These are phyloP conservation scores for Aulostomus chinensis DNA, from an alignment of 2,797 vertebrate species.

Conservation along the genomic window DNA sequence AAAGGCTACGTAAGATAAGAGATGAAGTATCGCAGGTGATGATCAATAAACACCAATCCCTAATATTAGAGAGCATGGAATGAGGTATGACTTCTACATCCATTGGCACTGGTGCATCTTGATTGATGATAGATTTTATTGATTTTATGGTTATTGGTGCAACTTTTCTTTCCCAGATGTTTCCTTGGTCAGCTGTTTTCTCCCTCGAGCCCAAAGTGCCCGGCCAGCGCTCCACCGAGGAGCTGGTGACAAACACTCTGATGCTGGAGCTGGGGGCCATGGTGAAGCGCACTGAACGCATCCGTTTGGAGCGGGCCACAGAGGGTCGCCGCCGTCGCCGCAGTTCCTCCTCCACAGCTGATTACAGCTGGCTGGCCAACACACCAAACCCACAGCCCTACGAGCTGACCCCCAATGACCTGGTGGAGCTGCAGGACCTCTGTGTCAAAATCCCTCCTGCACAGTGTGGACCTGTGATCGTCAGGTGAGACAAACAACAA, in stretches of 20 bases:
- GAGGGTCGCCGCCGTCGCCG: slow-evolving; percentile 71
- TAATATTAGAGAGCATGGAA: too few relatives aligned
- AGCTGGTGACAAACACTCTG: slow-evolving; percentile 83
- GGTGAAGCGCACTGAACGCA: slow-evolving; percentile 82
- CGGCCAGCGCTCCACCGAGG: slow-evolving; percentile 75
- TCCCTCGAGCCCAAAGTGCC: slow-evolving; percentile 80
- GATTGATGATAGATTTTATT: too few relatives aligned
- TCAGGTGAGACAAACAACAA: slow-evolving; percentile 67
- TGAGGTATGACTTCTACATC: too few relatives aligned
- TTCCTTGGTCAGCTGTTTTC: slow-evolving; percentile 83
- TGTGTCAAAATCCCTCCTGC: slow-evolving; percentile 80
- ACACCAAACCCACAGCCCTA: slow-evolving; percentile 67
- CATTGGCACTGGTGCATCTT: too few relatives aligned
- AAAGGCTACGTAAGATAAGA: too few relatives aligned
- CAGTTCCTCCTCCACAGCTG: slow-evolving; percentile 75
- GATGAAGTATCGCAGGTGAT: too few relatives aligned
- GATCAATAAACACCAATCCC: too few relatives aligned
- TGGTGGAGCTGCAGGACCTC: slow-evolving; percentile 83
- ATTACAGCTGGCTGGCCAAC: slow-evolving; percentile 84
- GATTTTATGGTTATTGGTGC: background rate
- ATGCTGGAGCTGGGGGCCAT: slow-evolving; percentile 85
- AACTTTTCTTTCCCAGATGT: slow-evolving; percentile 69
- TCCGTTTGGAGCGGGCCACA: slow-evolving; percentile 74
- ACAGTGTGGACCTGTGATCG: slow-evolving; percentile 82
- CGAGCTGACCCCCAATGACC: slow-evolving; percentile 78